Percentiles rank a stretch among this genome's conserved stretches.
Evolutionary conservation across 2,888 invertebrate species (phyloP).

Genomic region (Plusia festucae): DNA sequence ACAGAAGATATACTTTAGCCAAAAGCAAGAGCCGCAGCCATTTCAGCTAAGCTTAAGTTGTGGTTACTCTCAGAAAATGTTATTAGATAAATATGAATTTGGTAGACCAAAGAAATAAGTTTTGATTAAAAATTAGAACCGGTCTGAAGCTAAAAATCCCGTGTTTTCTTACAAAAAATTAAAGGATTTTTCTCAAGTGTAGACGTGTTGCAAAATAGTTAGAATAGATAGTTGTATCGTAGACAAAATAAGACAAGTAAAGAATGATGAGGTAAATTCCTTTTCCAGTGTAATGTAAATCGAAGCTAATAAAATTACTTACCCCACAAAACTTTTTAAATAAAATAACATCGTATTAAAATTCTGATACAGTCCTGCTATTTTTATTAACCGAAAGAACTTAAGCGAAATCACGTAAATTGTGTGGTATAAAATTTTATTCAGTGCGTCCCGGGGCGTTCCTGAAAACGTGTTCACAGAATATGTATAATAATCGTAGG

Average conservation of each 20-base stretch:
- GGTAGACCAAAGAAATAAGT: neutral
- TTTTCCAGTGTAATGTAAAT: too few species aligned
- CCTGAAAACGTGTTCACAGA: conserved; percentile 1
- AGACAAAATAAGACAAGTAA: too few species aligned
- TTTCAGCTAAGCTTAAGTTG: neutral
- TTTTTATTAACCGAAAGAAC: neutral
- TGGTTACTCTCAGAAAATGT: neutral
- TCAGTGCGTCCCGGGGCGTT: neutral
- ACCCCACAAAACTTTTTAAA: neutral
- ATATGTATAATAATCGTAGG: conserved; percentile 7
- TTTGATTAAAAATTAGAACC: neutral
- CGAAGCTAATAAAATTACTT: too few species aligned
- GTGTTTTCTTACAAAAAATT: too few species aligned
- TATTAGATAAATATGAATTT: conserved; percentile 1
- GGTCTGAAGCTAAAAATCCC: too few species aligned
- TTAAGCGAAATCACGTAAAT: conserved; percentile 4
- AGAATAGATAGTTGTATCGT: too few species aligned
- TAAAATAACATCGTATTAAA: conserved; percentile 1
- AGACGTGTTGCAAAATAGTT: too few species aligned
- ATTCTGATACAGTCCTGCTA: neutral
- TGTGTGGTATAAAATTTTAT: conserved; percentile 6
- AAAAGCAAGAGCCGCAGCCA: neutral
- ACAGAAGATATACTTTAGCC: neutral
- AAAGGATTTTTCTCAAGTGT: too few species aligned
- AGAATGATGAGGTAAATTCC: too few species aligned